Evolutionary conservation across 2,113 vertebrate species (phyloP).

Genomic region (Phaethon lepturus): DNA sequence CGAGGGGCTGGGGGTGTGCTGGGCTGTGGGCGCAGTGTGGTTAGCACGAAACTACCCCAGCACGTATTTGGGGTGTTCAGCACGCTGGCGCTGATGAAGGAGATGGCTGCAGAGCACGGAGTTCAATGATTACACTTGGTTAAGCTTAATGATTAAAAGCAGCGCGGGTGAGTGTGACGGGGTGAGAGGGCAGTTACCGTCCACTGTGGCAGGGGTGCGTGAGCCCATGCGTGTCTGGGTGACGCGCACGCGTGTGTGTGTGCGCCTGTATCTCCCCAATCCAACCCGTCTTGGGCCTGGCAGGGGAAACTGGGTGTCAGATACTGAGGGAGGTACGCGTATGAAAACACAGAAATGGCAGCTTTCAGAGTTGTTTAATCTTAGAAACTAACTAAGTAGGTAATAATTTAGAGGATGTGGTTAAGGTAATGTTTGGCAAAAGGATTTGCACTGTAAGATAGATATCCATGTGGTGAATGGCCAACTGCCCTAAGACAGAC

Average conservation of each 20-base stretch:
- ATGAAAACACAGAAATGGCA: rapidly evolving
- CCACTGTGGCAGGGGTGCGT: rapidly evolving
- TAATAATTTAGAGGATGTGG: background rate
- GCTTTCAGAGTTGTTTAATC: background rate
- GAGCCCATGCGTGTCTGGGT: rapidly evolving
- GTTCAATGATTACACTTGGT: background rate
- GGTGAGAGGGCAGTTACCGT: rapidly evolving
- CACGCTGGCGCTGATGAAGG: rapidly evolving
- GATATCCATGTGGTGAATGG: background rate
- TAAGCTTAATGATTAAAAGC: background rate
- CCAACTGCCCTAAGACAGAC: background rate
- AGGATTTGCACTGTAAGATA: rapidly evolving
- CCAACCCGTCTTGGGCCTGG: background rate
- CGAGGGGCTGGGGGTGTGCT: background rate
- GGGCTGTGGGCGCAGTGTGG: rapidly evolving
- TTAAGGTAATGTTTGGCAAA: background rate
- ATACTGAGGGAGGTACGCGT: rapidly evolving
- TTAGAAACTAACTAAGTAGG: background rate
- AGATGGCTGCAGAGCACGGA: background rate
- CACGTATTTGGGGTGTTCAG: rapidly evolving
- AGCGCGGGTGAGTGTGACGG: background rate
- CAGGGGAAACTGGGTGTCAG: rapidly evolving
- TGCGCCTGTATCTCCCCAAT: rapidly evolving
- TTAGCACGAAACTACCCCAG: rapidly evolving
- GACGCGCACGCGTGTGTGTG: too few relatives aligned